phyloP scores from a whole-genome alignment of 2,113 vertebrate species.

The Symphodus melops region DNA sequence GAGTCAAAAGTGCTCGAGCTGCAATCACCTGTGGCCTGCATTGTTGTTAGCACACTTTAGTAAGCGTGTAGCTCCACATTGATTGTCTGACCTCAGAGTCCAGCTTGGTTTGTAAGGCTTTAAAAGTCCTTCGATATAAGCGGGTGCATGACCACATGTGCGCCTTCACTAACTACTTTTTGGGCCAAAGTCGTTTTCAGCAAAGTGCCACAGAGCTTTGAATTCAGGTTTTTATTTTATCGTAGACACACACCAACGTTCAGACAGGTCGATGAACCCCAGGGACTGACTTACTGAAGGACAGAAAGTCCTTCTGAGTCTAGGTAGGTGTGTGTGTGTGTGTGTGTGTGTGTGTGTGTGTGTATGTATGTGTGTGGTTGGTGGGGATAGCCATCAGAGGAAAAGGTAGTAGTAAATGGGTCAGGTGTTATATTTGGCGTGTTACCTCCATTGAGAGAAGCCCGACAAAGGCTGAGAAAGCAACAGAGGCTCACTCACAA shows the following conservation, averaged over 20 bases:
- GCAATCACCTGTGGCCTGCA: no score
- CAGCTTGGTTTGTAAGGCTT: no score
- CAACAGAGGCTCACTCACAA: constrained; percentile 12
- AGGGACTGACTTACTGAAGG: constrained; percentile 24
- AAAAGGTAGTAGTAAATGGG: constrained; percentile 61
- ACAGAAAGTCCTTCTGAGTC: constrained; percentile 36
- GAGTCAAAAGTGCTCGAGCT: no score
- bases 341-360: constrained; percentile 17
- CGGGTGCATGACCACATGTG: no score
- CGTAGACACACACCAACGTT: not conserved
- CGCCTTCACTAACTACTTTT: no score
- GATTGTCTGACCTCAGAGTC: no score
- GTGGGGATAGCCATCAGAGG: constrained; percentile 25
- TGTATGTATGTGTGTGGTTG: constrained; percentile 11
- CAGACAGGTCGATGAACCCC: not conserved
- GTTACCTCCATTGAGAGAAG: constrained; percentile 47
- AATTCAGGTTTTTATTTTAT: no score
- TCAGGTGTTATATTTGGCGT: constrained; percentile 74
- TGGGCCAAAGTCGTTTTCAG: no score
- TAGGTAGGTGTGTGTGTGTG: not conserved
- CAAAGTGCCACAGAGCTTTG: not conserved
- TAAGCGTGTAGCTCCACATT: no score
- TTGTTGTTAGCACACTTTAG: no score
- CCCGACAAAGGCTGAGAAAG: constrained; percentile 17
- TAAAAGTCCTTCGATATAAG: no score